phyloP scores from a whole-genome alignment of 2,113 vertebrate species.

The Dasypus novemcinctus region DNA sequence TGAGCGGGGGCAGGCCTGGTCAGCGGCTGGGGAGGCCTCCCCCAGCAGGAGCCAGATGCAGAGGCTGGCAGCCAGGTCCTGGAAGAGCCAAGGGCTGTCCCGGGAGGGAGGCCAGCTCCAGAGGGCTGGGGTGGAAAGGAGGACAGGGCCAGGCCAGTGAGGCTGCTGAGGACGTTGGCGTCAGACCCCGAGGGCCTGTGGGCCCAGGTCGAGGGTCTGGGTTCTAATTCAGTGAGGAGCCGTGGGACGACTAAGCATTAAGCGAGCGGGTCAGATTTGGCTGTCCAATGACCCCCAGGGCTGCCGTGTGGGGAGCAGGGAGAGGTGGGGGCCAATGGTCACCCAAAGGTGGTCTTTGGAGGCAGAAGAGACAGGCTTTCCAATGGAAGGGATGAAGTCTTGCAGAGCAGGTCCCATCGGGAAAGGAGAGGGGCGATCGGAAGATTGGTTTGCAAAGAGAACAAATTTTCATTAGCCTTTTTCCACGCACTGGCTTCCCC shows the following conservation, averaged over 20 bases:
- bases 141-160: accelerated
- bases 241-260: not conserved
- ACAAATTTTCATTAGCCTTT: not conserved
- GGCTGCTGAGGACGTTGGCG: not conserved
- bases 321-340: no score
- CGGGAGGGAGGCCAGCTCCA: not conserved
- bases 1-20: not conserved
- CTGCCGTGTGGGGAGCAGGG: not conserved
- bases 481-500: not conserved
- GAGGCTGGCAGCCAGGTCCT: no score
- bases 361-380: not conserved
- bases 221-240: not conserved
- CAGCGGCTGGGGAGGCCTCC: no score
- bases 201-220: not conserved
- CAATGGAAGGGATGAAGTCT: not conserved
- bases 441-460: not conserved
- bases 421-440: not conserved
- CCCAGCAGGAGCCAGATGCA: no score
- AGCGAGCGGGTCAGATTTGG: not conserved
- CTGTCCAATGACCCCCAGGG: not conserved
- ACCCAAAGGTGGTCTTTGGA: no score
- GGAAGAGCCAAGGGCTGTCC: no score
- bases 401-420: not conserved
- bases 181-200: not conserved
- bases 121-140: not conserved